Percentiles rank a stretch among this genome's conserved stretches.
phyloP scores from a whole-genome alignment of 2,797 vertebrate genomes.

The Sebastolobus altivelis region DNA sequence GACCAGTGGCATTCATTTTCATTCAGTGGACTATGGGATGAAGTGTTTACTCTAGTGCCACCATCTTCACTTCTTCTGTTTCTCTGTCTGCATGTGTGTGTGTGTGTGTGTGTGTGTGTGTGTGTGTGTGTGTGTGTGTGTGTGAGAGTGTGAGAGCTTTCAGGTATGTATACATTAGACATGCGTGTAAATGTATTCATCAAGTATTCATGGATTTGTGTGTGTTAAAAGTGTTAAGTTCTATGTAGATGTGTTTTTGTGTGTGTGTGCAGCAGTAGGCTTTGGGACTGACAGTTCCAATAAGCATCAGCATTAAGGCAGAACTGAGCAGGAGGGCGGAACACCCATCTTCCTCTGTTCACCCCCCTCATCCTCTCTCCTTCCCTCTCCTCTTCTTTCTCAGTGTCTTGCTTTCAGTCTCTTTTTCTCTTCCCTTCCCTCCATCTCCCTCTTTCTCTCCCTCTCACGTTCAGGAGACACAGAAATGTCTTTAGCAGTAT shows the following conservation, averaged over 20 bases:
- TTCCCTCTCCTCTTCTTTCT: background rate
- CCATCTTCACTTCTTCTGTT: background rate
- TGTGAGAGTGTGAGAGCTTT: background rate
- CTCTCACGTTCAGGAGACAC: slow-evolving; percentile 12
- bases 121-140: background rate
- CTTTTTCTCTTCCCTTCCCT: background rate
- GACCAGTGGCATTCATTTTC: slow-evolving; percentile 39
- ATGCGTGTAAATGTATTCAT: slow-evolving; percentile 19
- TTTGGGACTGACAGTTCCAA: slow-evolving; percentile 69
- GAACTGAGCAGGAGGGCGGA: slow-evolving; percentile 55
- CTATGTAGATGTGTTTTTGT: background rate
- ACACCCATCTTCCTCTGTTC: slow-evolving; percentile 34
- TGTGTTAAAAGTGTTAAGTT: background rate
- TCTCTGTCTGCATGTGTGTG: background rate
- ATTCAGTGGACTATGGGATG: slow-evolving; percentile 20
- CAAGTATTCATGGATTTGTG: slow-evolving; percentile 5
- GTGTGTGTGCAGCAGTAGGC: slow-evolving; percentile 24
- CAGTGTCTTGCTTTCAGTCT: background rate
- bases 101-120: background rate
- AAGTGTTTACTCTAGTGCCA: slow-evolving; percentile 4
- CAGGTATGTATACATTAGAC: background rate
- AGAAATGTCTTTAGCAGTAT: slow-evolving; percentile 40
- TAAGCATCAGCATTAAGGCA: slow-evolving; percentile 76
- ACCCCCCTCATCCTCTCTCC: slow-evolving; percentile 6
- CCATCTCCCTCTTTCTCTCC: background rate